Percentiles rank a stretch among this genome's conserved stretches.
Evolutionary conservation across 2,888 invertebrate species (phyloP).

Genomic region (Meganola albula): DNA sequence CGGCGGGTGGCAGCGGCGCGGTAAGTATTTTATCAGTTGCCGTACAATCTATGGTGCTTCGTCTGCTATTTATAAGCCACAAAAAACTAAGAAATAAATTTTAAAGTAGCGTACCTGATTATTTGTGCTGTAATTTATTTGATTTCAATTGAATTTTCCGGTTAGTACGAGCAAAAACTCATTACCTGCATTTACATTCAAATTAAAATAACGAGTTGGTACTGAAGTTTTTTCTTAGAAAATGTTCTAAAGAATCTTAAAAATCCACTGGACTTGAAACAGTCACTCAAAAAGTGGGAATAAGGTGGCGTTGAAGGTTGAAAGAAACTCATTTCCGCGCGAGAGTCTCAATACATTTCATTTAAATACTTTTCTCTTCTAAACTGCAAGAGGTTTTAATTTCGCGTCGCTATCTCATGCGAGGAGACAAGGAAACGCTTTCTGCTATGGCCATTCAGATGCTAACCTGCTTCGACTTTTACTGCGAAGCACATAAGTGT

Average conservation of each 20-base stretch:
- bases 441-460: slow-evolving; percentile 36
- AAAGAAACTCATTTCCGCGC: slow-evolving; percentile 73
- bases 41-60: too few relatives aligned
- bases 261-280: slow-evolving; percentile 51
- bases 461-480: slow-evolving; percentile 25
- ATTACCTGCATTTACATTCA: slow-evolving; percentile 14
- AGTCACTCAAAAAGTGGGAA: slow-evolving; percentile 58
- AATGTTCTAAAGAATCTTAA: slow-evolving; percentile 34
- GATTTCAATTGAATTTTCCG: too few relatives aligned
- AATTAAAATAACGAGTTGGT: too few relatives aligned
- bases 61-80: too few relatives aligned
- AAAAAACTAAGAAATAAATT: too few relatives aligned
- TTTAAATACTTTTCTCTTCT: slow-evolving; percentile 66
- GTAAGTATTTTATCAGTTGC: too few relatives aligned
- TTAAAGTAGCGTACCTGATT: too few relatives aligned
- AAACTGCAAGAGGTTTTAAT: slow-evolving; percentile 62
- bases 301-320: slow-evolving; percentile 59
- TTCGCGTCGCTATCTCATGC: slow-evolving; percentile 56
- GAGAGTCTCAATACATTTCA: slow-evolving; percentile 73
- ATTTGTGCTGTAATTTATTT: too few relatives aligned
- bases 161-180: too few relatives aligned
- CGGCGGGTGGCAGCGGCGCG: too few relatives aligned
- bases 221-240: too few relatives aligned
- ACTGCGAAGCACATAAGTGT: slow-evolving; percentile 14
- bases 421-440: slow-evolving; percentile 54